phyloP scores from a whole-genome alignment of 2,888 invertebrate species.

The Polydrusus pterygomalis region DNA sequence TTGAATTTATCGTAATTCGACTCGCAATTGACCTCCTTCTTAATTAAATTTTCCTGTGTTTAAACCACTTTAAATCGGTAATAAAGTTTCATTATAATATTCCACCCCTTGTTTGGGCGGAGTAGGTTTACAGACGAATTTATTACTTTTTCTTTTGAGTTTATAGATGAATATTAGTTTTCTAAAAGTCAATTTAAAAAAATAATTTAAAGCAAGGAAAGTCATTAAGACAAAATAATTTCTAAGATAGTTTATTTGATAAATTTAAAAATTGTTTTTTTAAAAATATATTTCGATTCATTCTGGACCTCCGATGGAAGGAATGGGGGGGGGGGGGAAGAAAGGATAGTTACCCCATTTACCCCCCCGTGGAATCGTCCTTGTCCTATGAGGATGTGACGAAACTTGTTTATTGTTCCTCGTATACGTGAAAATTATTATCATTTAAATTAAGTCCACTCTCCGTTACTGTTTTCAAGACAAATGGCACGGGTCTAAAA shows the following conservation, averaged over 20 bases:
- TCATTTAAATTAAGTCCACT: conserved; percentile 69
- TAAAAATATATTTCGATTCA: too few relatives aligned
- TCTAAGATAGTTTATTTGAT: too few relatives aligned
- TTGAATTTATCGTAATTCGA: too few relatives aligned
- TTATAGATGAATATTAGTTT: neutral
- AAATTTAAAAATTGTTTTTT: too few relatives aligned
- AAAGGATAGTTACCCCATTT: too few relatives aligned
- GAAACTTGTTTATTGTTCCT: too few relatives aligned
- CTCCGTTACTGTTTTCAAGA: conserved; percentile 56
- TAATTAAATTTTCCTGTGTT: conserved; percentile 34
- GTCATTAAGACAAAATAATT: too few relatives aligned
- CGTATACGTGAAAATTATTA: conserved; percentile 60
- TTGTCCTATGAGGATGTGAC: too few relatives aligned
- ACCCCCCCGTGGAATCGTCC: too few relatives aligned
- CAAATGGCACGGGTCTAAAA: conserved; percentile 69
- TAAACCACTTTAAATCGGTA: conserved; percentile 22
- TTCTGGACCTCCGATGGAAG: too few relatives aligned
- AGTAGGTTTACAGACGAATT: conserved; percentile 3
- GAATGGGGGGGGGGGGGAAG: too few relatives aligned
- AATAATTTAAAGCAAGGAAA: conserved; percentile 2
- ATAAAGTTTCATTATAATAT: conserved; percentile 31
- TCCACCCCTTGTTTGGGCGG: conserved; percentile 23
- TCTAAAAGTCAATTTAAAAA: neutral
- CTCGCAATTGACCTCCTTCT: neutral
- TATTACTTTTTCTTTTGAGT: conserved; percentile 27